Conservation (phyloP, 2,888 invertebrate genomes). For the Dascillus cervinus region DNA sequence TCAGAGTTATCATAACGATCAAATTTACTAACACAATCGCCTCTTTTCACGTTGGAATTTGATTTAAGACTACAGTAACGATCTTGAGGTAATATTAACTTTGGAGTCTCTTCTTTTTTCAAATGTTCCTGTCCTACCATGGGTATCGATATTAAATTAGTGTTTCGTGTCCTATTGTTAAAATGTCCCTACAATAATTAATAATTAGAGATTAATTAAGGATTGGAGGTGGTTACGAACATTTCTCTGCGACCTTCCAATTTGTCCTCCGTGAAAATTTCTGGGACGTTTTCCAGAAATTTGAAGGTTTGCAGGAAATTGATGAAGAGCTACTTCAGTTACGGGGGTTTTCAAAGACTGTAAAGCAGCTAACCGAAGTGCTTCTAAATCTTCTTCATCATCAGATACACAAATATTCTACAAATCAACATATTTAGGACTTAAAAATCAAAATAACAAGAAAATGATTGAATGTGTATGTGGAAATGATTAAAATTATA, state of each 20-base stretch:
- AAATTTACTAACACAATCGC: conserved; percentile 40
- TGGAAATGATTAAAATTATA: background rate
- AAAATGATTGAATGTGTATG: background rate
- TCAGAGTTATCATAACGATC: conserved; percentile 45
- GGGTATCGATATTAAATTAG: conserved; percentile 46
- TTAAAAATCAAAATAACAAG: conserved; percentile 1
- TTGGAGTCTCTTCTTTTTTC: conserved; percentile 20
- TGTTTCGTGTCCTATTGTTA: conserved; percentile 33
- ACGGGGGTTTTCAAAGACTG: conserved; percentile 39
- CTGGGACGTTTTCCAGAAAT: conserved; percentile 13
- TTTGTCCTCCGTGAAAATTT: conserved; percentile 12
- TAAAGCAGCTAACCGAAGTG: conserved; percentile 44
- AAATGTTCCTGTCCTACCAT: conserved; percentile 35
- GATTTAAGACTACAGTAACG: conserved; percentile 25
- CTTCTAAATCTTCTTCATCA: conserved; percentile 48
- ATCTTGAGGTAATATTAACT: conserved; percentile 34
- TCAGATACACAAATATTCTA: conserved; percentile 36
- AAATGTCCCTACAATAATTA: conserved; percentile 30
- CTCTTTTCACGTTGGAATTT: conserved; percentile 14
- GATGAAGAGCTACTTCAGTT: too few relatives aligned
- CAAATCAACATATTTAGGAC: conserved; percentile 12
- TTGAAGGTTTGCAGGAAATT: too few relatives aligned
- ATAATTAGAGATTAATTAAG: too few relatives aligned
- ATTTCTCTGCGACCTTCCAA: too few relatives aligned
- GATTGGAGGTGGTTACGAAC: too few relatives aligned